Conservation (phyloP, 2,113 vertebrate genomes). For the Acrocephalus arundinaceus region DNA sequence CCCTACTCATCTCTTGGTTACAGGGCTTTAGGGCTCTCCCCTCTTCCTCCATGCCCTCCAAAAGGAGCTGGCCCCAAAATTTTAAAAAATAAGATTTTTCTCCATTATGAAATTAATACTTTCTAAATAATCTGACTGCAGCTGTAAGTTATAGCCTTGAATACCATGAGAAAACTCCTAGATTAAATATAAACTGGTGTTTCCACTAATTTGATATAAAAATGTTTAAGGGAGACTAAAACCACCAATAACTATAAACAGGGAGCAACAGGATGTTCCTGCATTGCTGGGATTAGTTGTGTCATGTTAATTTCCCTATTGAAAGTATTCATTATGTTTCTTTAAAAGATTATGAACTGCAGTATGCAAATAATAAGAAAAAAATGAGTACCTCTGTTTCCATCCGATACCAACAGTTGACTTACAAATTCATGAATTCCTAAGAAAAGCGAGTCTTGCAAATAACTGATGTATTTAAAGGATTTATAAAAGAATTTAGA, state of each 20-base stretch:
- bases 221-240: not conserved
- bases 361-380: not conserved
- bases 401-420: not conserved
- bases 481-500: slow-evolving; percentile 21
- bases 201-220: not conserved
- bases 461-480: not conserved
- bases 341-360: not conserved
- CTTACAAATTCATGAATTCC: not conserved
- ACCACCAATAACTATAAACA: not conserved
- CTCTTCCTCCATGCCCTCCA: not conserved
- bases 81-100: not conserved
- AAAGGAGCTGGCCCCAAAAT: not conserved
- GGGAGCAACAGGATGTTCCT: not conserved
- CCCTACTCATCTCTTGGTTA: not conserved
- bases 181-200: not conserved
- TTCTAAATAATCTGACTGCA: not conserved
- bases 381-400: not conserved
- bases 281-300: not conserved
- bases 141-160: not conserved
- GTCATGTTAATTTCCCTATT: not conserved
- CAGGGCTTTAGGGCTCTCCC: not conserved
- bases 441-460: not conserved
- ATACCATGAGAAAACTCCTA: not conserved
- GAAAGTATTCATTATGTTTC: not conserved
- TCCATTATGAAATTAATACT: not conserved